Base-by-base conservation (phyloP, 2,797 vertebrate species). In the Hemitrygon akajei region DNA sequence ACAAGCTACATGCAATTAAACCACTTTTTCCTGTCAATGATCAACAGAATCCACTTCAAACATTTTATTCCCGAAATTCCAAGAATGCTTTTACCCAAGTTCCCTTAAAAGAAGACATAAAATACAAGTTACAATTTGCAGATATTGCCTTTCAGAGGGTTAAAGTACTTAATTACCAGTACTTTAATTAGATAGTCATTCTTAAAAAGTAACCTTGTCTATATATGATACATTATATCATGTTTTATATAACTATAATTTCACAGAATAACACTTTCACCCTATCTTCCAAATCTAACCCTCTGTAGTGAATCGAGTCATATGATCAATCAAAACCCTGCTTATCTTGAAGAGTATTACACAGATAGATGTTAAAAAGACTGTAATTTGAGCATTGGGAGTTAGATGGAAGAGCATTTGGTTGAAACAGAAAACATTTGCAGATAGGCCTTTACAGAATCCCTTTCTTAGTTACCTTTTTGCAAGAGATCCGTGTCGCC, bases 401-500 rank as follows among this genome's bases (percentile, higher is more conserved):
- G 56, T 34, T 3, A 34, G 14, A 22, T 11, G 63, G 63, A 7
- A 69, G n/a, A 66, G 18, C 9, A 69, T 69, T 34, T 89, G 63
- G n/a, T 34, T 7, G 27, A n/a, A 66, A 69, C 18, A 87, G 63
- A 66, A 20, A 60, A 63, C 30, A n/a, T n/a, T 60, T 86, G 5
- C n/a, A 18, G 84, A 30, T 34, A 18, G 18, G n/a, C 30, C 34
- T 87, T 87, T n/a, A 69, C 12, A 25, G 2, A 9, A 34, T 86
- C 30, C 63, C 84, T 14, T 63, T 10, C 37, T 58, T 56, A 63
- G 95, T 94, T 80, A 99, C 99, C 98, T 98, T 98, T 98, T 93
- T 98, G 97, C 94, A 99, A 97, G 37, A 97, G 96, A 47, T 98
- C 98, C 0, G 97, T 97, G 37, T 99, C 97, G 95, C 98, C 98